Percentiles rank a stretch among this genome's conserved stretches.
Evolutionary conservation across 2,113 vertebrate genomes (phyloP).

Genomic region (Dolichallabes microphthalmus): DNA sequence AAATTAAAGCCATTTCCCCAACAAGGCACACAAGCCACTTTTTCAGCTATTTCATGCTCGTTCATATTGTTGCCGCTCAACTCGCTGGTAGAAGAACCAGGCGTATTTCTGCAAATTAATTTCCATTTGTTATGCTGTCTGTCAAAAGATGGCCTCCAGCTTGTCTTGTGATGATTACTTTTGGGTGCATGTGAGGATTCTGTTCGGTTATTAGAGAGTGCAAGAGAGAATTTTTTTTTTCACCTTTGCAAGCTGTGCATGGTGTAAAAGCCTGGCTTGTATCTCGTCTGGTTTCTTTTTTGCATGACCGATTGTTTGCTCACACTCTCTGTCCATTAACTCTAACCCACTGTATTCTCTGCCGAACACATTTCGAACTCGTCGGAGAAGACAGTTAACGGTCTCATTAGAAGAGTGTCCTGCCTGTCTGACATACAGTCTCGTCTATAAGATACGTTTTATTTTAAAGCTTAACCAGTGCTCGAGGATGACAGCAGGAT

Average conservation of each 20-base stretch:
- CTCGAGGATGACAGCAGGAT: not conserved
- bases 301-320: slow-evolving; percentile 10
- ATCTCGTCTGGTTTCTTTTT: not conserved
- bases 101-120: slow-evolving; percentile 48
- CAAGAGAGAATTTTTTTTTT: slow-evolving; percentile 19
- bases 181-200: not conserved
- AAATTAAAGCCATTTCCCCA: slow-evolving; percentile 44
- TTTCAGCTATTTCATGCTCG: slow-evolving; percentile 31
- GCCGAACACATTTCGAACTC: not conserved
- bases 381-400: slow-evolving; percentile 34
- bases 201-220: not conserved
- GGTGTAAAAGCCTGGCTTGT: not conserved
- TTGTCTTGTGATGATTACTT: slow-evolving; percentile 25
- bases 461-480: not conserved
- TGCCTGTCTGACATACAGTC: slow-evolving; percentile 25
- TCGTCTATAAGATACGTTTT: not conserved
- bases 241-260: not conserved
- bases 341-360: slow-evolving; percentile 12
- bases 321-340: slow-evolving; percentile 26
- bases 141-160: slow-evolving; percentile 42
- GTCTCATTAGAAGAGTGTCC: slow-evolving; percentile 1
- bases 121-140: slow-evolving; percentile 48
- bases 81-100: slow-evolving; percentile 44
- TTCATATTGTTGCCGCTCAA: slow-evolving; percentile 48
- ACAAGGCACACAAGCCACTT: slow-evolving; percentile 37